These are phyloP conservation scores for Porites rus DNA, from an alignment of 92 coral and sea anemone species.

Conservation along the genomic window DNA sequence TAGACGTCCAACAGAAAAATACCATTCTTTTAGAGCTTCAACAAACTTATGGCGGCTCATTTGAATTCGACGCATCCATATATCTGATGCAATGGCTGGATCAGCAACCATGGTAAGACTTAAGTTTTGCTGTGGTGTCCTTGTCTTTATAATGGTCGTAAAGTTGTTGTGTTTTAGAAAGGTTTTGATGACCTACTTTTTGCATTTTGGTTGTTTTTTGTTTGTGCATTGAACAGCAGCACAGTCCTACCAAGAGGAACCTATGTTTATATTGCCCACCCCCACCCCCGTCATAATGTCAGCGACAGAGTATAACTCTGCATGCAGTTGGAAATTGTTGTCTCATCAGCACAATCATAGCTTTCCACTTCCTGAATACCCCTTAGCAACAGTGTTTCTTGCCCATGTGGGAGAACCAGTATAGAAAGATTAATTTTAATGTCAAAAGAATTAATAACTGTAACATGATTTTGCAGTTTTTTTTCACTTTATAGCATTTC, in stretches of 20 bases:
- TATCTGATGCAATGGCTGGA: constrained; percentile 85
- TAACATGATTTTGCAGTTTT: too few relatives aligned
- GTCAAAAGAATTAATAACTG: too few relatives aligned
- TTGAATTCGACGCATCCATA: constrained; percentile 83
- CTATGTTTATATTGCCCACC: too few relatives aligned
- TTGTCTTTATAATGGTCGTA: neutral
- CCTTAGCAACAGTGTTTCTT: too few relatives aligned
- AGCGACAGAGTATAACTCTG: too few relatives aligned
- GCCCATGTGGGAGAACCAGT: too few relatives aligned
- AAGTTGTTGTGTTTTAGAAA: neutral
- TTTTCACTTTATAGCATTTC: too few relatives aligned
- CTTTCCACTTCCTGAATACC: too few relatives aligned
- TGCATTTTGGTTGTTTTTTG: neutral
- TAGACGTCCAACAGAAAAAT: constrained; percentile 38
- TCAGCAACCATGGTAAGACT: constrained; percentile 78
- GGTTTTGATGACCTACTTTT: neutral
- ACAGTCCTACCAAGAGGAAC: too few relatives aligned
- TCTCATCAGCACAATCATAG: neutral
- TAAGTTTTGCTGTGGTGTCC: constrained; percentile 5
- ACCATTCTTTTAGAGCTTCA: constrained; percentile 62
- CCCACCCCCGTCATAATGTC: too few relatives aligned
- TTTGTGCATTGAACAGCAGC: neutral
- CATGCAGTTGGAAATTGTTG: neutral
- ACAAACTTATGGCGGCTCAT: constrained; percentile 58
- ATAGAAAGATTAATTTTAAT: too few relatives aligned